These are phyloP conservation scores for Hemiprocne comata DNA, from an alignment of 2,113 vertebrate species.

Conservation along the genomic window DNA sequence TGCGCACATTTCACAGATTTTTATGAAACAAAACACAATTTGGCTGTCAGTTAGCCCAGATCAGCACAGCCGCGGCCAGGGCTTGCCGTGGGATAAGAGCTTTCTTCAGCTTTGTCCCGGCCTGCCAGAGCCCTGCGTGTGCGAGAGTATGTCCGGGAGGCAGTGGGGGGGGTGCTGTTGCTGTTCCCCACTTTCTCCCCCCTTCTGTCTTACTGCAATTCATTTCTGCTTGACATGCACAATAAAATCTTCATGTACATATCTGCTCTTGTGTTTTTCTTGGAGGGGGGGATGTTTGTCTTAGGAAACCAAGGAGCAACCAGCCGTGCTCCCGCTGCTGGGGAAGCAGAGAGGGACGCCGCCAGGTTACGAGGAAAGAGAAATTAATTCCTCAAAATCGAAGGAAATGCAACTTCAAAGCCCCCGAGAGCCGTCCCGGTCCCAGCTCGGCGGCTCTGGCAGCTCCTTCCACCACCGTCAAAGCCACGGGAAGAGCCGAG, in stretches of 20 bases:
- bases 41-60: background rate
- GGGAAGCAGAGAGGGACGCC: background rate
- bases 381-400: background rate
- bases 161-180: background rate
- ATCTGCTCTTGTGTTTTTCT: background rate
- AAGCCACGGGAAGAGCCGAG: background rate
- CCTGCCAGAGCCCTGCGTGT: background rate
- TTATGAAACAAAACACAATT: background rate
- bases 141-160: background rate
- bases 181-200: background rate
- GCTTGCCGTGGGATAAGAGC: background rate
- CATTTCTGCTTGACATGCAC: background rate
- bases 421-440: background rate
- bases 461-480: background rate
- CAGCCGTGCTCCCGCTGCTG: background rate
- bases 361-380: background rate
- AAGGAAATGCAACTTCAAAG: background rate
- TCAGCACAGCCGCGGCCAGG: background rate
- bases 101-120: background rate
- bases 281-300: background rate
- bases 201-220: background rate
- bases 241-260: conserved; percentile 16
- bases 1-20: background rate
- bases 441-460: background rate
- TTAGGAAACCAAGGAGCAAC: background rate